phyloP scores from a whole-genome alignment of 2,797 vertebrate species.

The Lacerta bilineata region DNA sequence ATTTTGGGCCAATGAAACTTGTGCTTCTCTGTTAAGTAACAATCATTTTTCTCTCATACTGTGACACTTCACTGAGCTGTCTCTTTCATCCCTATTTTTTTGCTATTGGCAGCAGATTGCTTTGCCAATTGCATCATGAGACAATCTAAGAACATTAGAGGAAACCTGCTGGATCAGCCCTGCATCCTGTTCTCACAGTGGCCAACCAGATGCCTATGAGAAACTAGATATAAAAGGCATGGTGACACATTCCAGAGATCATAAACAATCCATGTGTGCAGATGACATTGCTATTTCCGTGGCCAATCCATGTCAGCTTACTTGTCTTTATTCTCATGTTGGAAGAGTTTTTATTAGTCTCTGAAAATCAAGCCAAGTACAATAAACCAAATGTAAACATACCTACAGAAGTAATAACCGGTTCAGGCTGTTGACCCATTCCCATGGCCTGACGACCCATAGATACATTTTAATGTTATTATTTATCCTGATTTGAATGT shows the following conservation, averaged over 20 bases:
- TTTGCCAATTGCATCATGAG: background rate
- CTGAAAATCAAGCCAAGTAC: background rate
- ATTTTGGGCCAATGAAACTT: background rate
- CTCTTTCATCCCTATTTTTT: background rate
- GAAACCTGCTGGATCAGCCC: no score
- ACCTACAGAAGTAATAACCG: background rate
- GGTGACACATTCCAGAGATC: background rate
- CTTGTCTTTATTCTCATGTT: background rate
- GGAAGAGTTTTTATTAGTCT: background rate
- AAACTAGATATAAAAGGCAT: background rate
- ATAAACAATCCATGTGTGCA: background rate
- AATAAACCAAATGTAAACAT: background rate
- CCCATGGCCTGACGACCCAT: background rate
- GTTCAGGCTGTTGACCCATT: background rate
- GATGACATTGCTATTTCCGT: background rate
- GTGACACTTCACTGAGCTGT: background rate
- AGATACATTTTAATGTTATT: background rate
- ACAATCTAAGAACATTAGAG: background rate
- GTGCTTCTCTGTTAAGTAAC: background rate
- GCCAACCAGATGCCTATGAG: no score
- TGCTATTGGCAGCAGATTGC: background rate
- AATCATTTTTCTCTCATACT: background rate
- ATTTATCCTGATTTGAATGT: background rate
- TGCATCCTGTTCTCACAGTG: no score
- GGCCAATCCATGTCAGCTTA: background rate